phyloP scores from a whole-genome alignment of 2,113 vertebrate species.

The Pimephales promelas region DNA sequence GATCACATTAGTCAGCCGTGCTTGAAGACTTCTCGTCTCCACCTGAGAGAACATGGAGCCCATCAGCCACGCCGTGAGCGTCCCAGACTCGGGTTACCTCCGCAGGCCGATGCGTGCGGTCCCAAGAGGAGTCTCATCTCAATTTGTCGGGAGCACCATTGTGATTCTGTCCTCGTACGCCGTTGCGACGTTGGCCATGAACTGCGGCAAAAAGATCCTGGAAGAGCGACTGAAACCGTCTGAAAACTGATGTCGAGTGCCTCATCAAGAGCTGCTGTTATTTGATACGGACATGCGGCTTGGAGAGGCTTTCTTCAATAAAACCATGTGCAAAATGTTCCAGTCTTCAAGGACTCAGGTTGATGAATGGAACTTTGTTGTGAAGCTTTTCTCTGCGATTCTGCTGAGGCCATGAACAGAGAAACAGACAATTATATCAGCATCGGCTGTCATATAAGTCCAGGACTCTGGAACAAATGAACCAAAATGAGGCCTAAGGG shows the following conservation, averaged over 20 bases:
- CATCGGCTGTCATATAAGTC: neutral
- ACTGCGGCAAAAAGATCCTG: constrained; percentile 70
- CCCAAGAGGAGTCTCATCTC: constrained; percentile 69
- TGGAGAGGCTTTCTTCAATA: neutral
- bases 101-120: constrained; percentile 45
- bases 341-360: neutral
- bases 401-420: neutral
- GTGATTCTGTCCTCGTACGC: constrained; percentile 74
- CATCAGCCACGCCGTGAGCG: constrained; percentile 37
- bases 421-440: neutral
- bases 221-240: constrained; percentile 54
- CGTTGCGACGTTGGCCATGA: constrained; percentile 72
- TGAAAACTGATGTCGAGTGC: neutral
- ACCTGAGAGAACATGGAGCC: constrained; percentile 56
- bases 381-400: neutral
- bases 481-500: neutral
- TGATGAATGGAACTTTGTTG: neutral
- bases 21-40: neutral
- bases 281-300: neutral
- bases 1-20: neutral
- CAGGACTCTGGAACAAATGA: neutral
- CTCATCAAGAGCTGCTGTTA: neutral
- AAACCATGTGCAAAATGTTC: neutral
- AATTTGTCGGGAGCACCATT: constrained; percentile 74
- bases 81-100: constrained; percentile 43